phyloP scores from a whole-genome alignment of 2,888 invertebrate genomes.

The Sicus ferrugineus region DNA sequence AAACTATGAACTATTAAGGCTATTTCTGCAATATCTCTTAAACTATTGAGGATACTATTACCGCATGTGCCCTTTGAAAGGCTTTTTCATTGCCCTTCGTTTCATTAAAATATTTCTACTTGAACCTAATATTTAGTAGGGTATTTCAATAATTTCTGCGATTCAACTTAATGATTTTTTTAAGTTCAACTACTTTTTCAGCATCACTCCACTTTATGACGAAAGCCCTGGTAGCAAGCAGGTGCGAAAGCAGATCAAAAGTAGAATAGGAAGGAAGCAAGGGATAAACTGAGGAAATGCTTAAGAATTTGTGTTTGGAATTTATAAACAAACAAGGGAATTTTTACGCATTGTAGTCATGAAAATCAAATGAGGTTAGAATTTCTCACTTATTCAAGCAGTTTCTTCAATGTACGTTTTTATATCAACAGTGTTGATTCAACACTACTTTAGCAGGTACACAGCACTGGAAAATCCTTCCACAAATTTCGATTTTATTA shows the following conservation, averaged over 20 bases:
- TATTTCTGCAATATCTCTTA: too few species aligned
- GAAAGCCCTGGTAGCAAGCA: not conserved
- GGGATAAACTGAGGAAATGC: not conserved
- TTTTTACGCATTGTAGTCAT: not conserved
- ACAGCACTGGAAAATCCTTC: too few species aligned
- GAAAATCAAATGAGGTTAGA: slow-evolving; percentile 13
- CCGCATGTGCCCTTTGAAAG: too few species aligned
- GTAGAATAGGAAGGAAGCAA: not conserved
- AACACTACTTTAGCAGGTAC: too few species aligned
- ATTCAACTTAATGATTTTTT: not conserved
- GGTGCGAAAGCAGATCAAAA: not conserved
- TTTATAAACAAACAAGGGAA: slow-evolving; percentile 29
- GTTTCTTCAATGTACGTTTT: not conserved
- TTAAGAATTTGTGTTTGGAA: not conserved
- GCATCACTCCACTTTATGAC: not conserved
- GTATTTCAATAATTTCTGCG: not conserved
- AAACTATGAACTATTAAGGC: too few species aligned
- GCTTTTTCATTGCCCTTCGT: too few species aligned
- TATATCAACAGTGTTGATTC: not conserved
- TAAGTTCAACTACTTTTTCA: not conserved
- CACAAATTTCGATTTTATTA: not conserved
- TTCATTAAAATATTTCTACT: too few species aligned
- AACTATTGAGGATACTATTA: too few species aligned
- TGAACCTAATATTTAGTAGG: too few species aligned
- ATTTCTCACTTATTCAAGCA: not conserved